phyloP scores from a whole-genome alignment of 2,113 vertebrate genomes.

The Miniopterus natalensis region DNA sequence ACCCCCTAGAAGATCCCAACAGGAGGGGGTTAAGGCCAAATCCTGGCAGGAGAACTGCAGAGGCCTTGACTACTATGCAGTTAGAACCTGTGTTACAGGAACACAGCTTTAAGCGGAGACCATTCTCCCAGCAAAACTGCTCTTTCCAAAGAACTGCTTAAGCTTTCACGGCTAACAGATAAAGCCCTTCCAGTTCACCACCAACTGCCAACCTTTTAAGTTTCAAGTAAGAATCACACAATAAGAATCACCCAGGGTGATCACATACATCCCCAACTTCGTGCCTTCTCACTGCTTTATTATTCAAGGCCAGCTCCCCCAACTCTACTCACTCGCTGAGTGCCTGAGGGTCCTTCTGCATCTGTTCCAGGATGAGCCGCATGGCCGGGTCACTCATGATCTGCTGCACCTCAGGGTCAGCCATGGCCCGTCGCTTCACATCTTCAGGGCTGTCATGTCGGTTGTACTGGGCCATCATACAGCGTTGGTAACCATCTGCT shows the following conservation, averaged over 20 bases:
- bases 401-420: slow-evolving; percentile 96
- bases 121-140: not conserved
- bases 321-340: slow-evolving; percentile 93
- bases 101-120: not conserved
- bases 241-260: fast-evolving
- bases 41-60: not conserved
- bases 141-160: not conserved
- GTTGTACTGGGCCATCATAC: slow-evolving; percentile 92
- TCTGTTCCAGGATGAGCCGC: slow-evolving; percentile 97
- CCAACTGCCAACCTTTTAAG: not conserved
- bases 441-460: slow-evolving; percentile 95
- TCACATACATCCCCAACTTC: too few relatives aligned
- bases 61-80: not conserved
- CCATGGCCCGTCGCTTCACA: slow-evolving; percentile 95
- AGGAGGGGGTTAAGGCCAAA: not conserved
- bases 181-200: not conserved
- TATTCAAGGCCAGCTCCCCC: not conserved
- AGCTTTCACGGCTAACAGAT: fast-evolving
- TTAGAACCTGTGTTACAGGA: too few relatives aligned
- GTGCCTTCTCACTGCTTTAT: fast-evolving
- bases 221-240: not conserved
- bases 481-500: slow-evolving; percentile 93
- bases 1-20: too few relatives aligned
- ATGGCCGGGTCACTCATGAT: slow-evolving; percentile 97
- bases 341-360: slow-evolving; percentile 97